Conservation (phyloP, 2,888 invertebrate species). For the Malthinus seriepunctatus region DNA sequence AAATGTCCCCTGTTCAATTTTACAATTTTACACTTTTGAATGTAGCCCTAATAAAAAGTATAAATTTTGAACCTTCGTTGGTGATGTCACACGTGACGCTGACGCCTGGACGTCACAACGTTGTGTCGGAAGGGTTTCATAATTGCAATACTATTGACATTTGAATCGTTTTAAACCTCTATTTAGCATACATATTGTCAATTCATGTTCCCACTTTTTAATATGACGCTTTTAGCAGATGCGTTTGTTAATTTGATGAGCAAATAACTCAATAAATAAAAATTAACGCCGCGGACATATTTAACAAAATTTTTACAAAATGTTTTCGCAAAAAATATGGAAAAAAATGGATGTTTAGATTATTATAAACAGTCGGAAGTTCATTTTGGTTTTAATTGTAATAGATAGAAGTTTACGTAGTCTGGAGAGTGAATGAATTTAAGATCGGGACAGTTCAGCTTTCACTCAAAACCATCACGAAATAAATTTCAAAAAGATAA, state of each 20-base stretch:
- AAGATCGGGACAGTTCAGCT: no score
- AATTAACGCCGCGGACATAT: no score
- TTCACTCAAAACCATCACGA: no score
- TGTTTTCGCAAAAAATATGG: no score
- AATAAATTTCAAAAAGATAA: no score
- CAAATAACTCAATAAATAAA: conserved; percentile 5
- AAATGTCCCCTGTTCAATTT: conserved; percentile 39
- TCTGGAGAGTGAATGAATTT: no score
- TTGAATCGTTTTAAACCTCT: conserved; percentile 48
- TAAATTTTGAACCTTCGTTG: conserved; percentile 44
- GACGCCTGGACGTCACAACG: conserved; percentile 40
- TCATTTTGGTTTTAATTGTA: no score
- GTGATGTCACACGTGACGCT: conserved; percentile 40
- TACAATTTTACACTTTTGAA: conserved; percentile 48
- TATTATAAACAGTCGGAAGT: no score
- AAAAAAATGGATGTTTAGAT: no score
- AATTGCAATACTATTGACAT: conserved; percentile 52
- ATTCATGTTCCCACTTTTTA: conserved; percentile 50
- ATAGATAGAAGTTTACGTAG: no score
- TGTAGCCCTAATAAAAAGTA: conserved; percentile 43
- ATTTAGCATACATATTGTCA: conserved; percentile 55
- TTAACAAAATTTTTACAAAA: no score
- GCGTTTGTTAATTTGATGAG: conserved; percentile 10
- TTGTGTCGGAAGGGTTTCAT: conserved; percentile 49
- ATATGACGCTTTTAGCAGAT: conserved; percentile 40